Evolutionary conservation across 2,113 vertebrate genomes (phyloP).

Genomic region (Grammomys surdaster): DNA sequence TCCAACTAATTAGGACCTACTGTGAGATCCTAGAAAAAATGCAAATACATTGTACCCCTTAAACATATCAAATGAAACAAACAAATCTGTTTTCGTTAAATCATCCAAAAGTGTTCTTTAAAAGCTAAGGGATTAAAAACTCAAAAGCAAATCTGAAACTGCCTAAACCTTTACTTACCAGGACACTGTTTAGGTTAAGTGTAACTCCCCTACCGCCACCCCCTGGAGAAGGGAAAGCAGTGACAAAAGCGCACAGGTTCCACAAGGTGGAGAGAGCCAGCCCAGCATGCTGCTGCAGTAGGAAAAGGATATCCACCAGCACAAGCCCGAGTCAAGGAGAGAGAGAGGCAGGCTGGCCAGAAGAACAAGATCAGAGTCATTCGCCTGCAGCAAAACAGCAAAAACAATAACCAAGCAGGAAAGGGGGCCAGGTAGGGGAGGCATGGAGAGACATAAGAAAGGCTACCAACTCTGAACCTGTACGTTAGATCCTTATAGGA

Average conservation of each 20-base stretch:
- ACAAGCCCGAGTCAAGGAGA: constrained; percentile 94
- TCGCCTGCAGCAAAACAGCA: constrained; percentile 87
- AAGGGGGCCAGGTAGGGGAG: neutral
- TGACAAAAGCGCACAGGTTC: neutral
- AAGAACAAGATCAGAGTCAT: constrained; percentile 92
- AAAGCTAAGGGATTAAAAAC: constrained; percentile 49
- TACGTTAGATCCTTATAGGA: neutral
- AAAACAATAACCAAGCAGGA: constrained; percentile 60
- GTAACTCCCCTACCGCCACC: neutral
- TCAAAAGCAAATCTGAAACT: constrained; percentile 8
- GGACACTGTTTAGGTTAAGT: neutral
- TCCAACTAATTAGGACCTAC: neutral
- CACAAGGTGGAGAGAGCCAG: neutral
- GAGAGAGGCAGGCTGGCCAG: constrained; percentile 93
- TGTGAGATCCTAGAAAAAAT: neutral
- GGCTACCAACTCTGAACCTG: neutral
- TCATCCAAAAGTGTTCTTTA: constrained; percentile 24
- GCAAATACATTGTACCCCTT: neutral
- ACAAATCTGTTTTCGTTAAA: neutral
- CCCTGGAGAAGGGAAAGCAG: neutral
- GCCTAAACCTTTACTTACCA: constrained; percentile 52
- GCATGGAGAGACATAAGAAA: neutral
- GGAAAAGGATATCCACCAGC: constrained; percentile 96
- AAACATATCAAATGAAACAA: neutral
- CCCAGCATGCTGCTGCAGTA: neutral